Evolutionary conservation across 2,113 vertebrate genomes (phyloP).

Genomic region (Gallinago jamesoni): DNA sequence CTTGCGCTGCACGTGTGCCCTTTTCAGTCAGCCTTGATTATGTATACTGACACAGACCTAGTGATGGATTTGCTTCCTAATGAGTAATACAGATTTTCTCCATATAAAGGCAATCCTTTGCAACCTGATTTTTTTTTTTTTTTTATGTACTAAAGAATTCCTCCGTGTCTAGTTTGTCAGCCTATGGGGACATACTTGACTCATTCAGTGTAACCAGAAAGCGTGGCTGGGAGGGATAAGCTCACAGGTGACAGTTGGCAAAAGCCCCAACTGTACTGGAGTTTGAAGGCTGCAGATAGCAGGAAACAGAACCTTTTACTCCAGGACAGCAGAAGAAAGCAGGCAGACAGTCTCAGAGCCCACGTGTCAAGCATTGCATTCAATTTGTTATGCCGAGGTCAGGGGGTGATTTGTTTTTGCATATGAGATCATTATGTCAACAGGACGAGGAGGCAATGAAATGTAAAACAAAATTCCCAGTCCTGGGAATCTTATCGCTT

Average conservation of each 20-base stretch:
- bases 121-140: not conserved
- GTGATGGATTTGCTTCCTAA: not conserved
- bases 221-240: not conserved
- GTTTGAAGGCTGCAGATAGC: not conserved
- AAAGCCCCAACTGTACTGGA: not conserved
- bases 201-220: not conserved
- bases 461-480: slow-evolving; percentile 36
- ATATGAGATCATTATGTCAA: slow-evolving; percentile 57
- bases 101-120: not conserved
- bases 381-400: not conserved
- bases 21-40: not conserved
- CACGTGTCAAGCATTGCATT: not conserved
- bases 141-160: not conserved
- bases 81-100: not conserved
- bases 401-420: slow-evolving; percentile 21
- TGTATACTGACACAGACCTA: not conserved
- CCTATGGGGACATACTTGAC: not conserved
- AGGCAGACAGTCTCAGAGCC: not conserved
- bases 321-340: not conserved
- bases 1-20: not conserved
- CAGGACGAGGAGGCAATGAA: slow-evolving; percentile 15
- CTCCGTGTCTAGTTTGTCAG: not conserved
- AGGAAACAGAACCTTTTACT: not conserved
- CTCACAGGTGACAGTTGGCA: not conserved
- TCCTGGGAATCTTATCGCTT: slow-evolving; percentile 40